Conservation (phyloP, 2,113 vertebrate species). For the Indicator maculatus region DNA sequence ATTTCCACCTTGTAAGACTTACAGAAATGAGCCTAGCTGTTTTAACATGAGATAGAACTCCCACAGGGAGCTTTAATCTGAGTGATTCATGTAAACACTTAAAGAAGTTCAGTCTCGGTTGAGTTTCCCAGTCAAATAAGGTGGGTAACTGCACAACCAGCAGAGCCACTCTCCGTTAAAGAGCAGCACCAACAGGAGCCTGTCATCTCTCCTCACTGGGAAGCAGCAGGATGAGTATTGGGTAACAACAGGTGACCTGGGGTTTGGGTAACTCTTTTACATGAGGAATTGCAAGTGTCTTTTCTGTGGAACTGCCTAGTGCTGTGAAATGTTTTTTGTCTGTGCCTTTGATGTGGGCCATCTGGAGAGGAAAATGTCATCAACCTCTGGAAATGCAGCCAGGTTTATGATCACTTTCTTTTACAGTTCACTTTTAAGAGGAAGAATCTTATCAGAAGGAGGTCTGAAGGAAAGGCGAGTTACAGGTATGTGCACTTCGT, state of each 20-base stretch:
- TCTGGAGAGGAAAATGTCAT: constrained; percentile 69
- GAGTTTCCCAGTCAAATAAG: background rate
- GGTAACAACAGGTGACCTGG: background rate
- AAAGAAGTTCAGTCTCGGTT: background rate
- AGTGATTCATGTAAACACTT: constrained; percentile 27
- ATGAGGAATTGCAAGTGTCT: background rate
- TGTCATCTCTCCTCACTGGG: background rate
- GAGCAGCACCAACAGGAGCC: background rate
- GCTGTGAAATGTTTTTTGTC: background rate
- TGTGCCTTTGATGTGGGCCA: constrained; percentile 71
- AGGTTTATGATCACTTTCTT: constrained; percentile 16
- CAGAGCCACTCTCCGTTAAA: background rate
- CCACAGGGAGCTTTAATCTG: background rate
- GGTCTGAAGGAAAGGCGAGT: background rate
- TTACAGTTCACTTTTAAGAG: constrained; percentile 20
- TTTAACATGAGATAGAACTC: constrained; percentile 22
- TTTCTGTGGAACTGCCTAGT: background rate
- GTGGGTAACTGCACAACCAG: background rate
- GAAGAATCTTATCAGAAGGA: constrained; percentile 1
- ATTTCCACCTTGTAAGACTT: constrained; percentile 32
- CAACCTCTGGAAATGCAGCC: background rate
- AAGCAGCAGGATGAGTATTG: background rate
- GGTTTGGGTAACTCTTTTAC: background rate
- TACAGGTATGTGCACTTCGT: constrained; percentile 38
- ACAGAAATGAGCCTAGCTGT: constrained; percentile 1